Base-by-base conservation (phyloP, 2,113 vertebrate species). In the Synchiropus splendidus region DNA sequence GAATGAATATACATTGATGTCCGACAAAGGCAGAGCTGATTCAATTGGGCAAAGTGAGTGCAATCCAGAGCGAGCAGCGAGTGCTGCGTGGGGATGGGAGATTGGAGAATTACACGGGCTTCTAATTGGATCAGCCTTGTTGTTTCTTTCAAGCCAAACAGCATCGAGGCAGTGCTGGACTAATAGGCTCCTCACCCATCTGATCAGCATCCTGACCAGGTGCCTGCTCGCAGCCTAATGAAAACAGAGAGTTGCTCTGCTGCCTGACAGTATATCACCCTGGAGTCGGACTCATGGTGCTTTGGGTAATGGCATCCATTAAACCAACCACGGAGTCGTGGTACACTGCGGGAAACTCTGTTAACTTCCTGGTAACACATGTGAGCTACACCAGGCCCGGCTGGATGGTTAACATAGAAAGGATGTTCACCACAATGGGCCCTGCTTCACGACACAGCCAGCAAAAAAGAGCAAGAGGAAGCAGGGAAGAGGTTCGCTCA, bases 381-480 rank as follows among this genome's bases (percentile, higher is more conserved):
- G 64, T 52, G 45, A 56, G 57, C 50, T 27, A 44, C 54, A 64
- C 35, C 56, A 41, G 55, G 69, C 66, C 66, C 48, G n/a, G 57
- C 58, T 61, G 69, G 36, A 77, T 71, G 74, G 48, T 51, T 63
- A 54, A 83, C 78, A 83, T 58, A 78, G 53, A 83, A 76, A 83
- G 60, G 54, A 80, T 78, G 80, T 69, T 72, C 67, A 79, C 74
- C 67, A 83, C 76, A 59, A 83, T 80, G 80, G 71, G 74, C 65
- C 66, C 76, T 78, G 70, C 72, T 1, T 64, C 67, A 68, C 62
- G 16, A 72, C 61, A 76, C 67, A 82, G 59, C 75, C 54, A 79
- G 75, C 67, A 50, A 80, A 72, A 27, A 71, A 61, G 61, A 64
- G 58, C 54, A 36, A 51, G 45, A 55, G 49, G 21, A 66, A 75